Conservation (phyloP, 2,797 vertebrate genomes). For the Artibeus jamaicensis region DNA sequence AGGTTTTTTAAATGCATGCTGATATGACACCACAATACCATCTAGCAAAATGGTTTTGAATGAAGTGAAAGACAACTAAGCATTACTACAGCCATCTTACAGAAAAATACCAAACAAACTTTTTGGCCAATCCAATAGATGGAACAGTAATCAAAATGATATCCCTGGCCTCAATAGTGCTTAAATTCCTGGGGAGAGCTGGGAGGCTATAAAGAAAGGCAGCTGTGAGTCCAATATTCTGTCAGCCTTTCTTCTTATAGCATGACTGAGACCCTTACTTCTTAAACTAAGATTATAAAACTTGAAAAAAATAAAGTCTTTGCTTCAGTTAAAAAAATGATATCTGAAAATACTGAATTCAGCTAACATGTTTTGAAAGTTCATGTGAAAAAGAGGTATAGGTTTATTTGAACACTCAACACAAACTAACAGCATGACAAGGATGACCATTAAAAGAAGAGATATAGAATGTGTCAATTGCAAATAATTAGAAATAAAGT, state of each 20-base stretch:
- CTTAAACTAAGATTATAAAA: background rate
- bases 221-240: background rate
- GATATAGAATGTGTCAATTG: background rate
- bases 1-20: background rate
- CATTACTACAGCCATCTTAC: background rate
- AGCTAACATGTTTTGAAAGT: background rate
- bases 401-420: background rate
- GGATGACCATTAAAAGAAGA: background rate
- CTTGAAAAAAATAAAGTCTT: background rate
- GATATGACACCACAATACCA: background rate
- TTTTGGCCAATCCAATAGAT: background rate
- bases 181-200: background rate
- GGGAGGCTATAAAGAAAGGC: background rate
- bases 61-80: background rate
- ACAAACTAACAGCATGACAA: background rate
- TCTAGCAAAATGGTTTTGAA: background rate
- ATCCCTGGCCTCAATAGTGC: background rate
- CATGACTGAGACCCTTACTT: background rate
- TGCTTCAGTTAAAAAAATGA: background rate
- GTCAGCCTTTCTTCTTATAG: background rate
- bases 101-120: background rate
- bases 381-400: background rate
- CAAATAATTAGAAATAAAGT: background rate
- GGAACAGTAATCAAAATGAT: background rate
- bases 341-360: background rate